These are phyloP conservation scores for Danio jaintianensis DNA, from an alignment of 2,797 vertebrate species.

Conservation along the genomic window DNA sequence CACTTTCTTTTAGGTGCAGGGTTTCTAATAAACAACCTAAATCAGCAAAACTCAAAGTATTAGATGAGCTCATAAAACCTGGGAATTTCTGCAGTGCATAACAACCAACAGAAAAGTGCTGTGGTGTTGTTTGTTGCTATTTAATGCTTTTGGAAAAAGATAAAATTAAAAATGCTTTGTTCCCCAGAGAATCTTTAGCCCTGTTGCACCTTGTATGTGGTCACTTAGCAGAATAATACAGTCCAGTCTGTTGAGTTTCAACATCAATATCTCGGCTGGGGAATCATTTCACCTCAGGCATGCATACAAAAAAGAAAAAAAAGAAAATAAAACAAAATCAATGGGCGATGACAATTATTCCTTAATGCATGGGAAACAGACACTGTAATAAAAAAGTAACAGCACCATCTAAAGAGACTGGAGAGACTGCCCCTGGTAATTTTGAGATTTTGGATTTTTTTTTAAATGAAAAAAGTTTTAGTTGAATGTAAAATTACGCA, in stretches of 20 bases:
- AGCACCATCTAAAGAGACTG: neutral
- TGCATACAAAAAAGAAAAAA: neutral
- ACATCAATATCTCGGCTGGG: neutral
- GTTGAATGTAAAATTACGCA: too few species aligned
- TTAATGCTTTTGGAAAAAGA: neutral
- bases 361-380: neutral
- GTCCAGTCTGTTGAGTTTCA: neutral
- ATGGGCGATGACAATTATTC: neutral
- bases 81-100: neutral
- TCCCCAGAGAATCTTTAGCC: neutral
- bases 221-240: neutral
- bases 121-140: neutral
- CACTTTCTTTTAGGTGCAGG: neutral
- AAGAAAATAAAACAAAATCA: too few species aligned
- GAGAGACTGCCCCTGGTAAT: too few species aligned
- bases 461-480: too few species aligned
- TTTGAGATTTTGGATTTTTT: too few species aligned
- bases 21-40: neutral
- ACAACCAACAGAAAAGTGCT: neutral
- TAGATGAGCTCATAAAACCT: neutral
- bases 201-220: neutral
- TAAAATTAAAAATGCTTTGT: neutral
- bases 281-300: neutral
- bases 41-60: neutral
- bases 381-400: neutral